Conservation (phyloP, 2,113 vertebrate genomes). For the Hylia prasina region DNA sequence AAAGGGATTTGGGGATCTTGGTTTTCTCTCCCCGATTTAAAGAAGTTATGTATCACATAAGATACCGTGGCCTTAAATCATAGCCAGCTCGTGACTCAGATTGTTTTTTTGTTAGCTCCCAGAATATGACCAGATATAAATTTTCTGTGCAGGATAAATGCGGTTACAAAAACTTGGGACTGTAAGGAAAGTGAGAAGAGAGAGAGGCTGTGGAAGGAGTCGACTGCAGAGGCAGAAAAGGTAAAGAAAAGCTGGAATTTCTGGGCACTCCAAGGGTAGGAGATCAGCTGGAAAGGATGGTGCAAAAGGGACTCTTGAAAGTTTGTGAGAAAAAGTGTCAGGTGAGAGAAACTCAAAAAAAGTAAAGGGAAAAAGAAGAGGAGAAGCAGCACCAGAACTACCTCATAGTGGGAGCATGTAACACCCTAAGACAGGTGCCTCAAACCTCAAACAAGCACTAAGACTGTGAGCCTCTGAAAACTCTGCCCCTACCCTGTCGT, state of each 20-base stretch:
- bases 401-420: neutral
- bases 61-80: neutral
- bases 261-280: neutral
- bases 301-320: neutral
- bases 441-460: constrained; percentile 14
- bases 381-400: neutral
- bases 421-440: constrained; percentile 39
- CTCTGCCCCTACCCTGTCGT: neutral
- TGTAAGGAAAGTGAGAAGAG: neutral
- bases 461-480: constrained; percentile 10
- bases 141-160: neutral
- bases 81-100: neutral
- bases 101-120: neutral
- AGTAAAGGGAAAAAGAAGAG: neutral
- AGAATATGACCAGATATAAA: neutral
- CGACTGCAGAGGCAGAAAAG: neutral
- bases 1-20: neutral
- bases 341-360: neutral
- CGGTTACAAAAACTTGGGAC: neutral
- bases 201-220: neutral
- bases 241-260: neutral
- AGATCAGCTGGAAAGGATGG: neutral
- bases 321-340: neutral
- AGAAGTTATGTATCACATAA: neutral
- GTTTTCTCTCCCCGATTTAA: neutral